Evolutionary conservation across 2,888 invertebrate genomes (phyloP), one percentile per base, ranked within the genome.

Genomic region (Andricus curvator): DNA sequence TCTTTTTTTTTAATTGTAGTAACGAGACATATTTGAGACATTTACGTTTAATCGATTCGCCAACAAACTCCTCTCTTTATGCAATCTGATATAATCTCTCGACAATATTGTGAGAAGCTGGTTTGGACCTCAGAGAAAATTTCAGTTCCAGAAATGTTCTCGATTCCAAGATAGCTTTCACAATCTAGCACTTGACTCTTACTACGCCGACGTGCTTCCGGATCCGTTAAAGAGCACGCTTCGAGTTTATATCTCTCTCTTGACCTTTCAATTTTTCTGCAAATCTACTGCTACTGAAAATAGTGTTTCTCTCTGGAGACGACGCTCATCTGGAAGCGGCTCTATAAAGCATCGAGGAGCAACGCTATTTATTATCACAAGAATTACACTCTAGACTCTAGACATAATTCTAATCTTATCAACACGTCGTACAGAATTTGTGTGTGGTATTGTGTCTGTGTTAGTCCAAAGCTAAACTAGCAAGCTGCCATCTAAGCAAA

Each of bases 321-420:
- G n/a, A 77, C 22, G 62, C 22, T 77, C 37, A 5, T 44, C 25
- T 81, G 80, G 81, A 87, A 86, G 86, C 87, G 82, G 84, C 82
- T 85, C 85, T 83, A 82, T 81, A 84, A 84, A 84, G 82, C 77
- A 85, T 86, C 85, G 84, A 88, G 88, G 86, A 89, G 88, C 87
- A 85, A 85, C 82, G 67, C 83, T 84, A 88, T 84, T 88, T 89
- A 88, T 85, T 91, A 91, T 91, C 91, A 91, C 91, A 91, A 90
- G 87, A 89, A 56, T 74, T 74, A 74, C 82, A 80, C 78, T 80
- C 80, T 62, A 65, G 76, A 81, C 67, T 80, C 83, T 84, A 84
- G 82, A 85, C 83, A 85, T 74, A 33, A 81, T 76, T 77, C 81
- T 84, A 84, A 80, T 82, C 80, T 83, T 80, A 84, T 83, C 83